phyloP scores from a whole-genome alignment of 2,888 invertebrate species.

The Tipula vernalis region DNA sequence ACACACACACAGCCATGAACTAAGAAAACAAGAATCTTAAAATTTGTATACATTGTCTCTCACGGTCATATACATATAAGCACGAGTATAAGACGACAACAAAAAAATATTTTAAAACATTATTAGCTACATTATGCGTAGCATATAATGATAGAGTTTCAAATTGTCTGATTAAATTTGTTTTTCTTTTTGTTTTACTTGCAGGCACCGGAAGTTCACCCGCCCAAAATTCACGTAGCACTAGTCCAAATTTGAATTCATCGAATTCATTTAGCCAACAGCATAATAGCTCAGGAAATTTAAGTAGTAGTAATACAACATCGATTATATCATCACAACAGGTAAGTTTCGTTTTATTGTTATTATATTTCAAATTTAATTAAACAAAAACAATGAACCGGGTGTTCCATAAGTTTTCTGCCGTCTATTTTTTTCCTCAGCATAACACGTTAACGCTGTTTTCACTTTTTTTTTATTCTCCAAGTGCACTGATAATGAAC shows the following conservation, averaged over 20 bases:
- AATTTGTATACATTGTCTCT: not conserved
- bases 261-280: slow-evolving; percentile 36
- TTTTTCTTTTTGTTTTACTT: slow-evolving; percentile 17
- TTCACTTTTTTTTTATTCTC: no score
- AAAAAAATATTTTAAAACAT: not conserved
- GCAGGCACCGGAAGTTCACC: slow-evolving; percentile 37
- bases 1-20: not conserved
- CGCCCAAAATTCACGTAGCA: slow-evolving; percentile 38
- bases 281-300: slow-evolving; percentile 34
- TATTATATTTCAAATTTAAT: not conserved
- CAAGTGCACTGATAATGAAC: no score
- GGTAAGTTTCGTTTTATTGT: slow-evolving; percentile 22
- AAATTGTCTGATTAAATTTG: not conserved
- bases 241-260: slow-evolving; percentile 36
- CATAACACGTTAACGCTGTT: no score
- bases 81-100: not conserved
- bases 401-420: not conserved
- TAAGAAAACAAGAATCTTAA: slow-evolving; percentile 4
- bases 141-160: not conserved
- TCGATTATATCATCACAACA: slow-evolving; percentile 34
- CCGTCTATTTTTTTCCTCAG: no score
- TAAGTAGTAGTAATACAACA: slow-evolving; percentile 30
- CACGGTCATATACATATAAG: not conserved
- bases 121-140: not conserved
- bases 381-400: not conserved